Evolutionary conservation across 2,888 invertebrate species (phyloP).

Genomic region (Hermaeophaga mercurialis): DNA sequence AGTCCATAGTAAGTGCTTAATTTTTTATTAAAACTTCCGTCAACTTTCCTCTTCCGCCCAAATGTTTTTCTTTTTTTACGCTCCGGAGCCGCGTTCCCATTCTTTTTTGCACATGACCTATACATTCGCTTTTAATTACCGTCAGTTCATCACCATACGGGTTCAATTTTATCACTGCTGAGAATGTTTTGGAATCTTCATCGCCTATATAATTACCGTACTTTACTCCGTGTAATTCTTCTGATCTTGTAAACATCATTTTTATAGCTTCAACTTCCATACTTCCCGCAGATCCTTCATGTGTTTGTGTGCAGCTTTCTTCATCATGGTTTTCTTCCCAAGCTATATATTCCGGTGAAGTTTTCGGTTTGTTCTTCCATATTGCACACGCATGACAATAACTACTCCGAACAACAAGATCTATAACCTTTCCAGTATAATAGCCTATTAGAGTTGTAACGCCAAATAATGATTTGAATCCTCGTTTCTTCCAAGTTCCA

Average conservation of each 20-base stretch:
- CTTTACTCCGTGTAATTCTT: conserved; percentile 22
- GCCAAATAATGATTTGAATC: conserved; percentile 39
- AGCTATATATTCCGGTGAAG: not conserved
- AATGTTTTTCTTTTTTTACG: not conserved
- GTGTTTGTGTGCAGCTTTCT: conserved; percentile 14
- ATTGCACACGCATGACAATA: conserved; percentile 9
- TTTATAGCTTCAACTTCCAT: conserved; percentile 39
- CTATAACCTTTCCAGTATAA: conserved; percentile 38
- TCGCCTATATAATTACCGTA: conserved; percentile 40
- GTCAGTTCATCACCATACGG: conserved; percentile 33
- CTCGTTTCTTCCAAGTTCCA: conserved; percentile 39
- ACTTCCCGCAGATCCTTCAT: conserved; percentile 32
- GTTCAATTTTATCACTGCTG: conserved; percentile 11
- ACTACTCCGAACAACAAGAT: conserved; percentile 32
- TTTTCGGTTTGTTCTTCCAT: not conserved
- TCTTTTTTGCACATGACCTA: conserved; percentile 37
- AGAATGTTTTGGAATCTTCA: conserved; percentile 39
- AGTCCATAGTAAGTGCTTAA: not conserved
- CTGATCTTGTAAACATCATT: conserved; percentile 36
- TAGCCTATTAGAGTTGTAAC: conserved; percentile 39
- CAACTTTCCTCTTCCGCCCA: not conserved
- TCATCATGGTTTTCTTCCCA: conserved; percentile 7
- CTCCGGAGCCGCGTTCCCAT: conserved; percentile 36
- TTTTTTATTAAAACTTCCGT: not conserved
- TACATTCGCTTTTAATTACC: conserved; percentile 35